Conservation (phyloP, 92 coral and sea anemone species). For the Umimayanthus kanabou region DNA sequence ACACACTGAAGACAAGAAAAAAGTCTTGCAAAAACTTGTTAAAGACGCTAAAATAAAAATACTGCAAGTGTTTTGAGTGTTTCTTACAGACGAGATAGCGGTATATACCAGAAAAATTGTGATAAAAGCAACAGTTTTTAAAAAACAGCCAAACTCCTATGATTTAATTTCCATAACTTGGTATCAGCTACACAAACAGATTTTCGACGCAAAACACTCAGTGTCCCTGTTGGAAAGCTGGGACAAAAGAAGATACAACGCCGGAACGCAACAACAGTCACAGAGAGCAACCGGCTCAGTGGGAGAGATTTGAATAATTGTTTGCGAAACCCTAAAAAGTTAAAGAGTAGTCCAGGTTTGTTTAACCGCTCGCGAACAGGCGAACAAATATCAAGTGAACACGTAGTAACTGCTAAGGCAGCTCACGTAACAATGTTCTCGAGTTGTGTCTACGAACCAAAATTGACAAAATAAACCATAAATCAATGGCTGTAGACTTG, state of each 20-base stretch:
- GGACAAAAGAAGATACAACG: background rate
- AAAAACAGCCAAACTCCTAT: background rate
- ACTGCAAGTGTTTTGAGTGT: no score
- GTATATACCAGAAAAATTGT: background rate
- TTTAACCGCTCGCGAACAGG: background rate
- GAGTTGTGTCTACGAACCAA: slow-evolving; percentile 28
- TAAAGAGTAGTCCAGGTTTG: background rate
- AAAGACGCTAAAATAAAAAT: background rate
- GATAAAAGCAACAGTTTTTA: background rate
- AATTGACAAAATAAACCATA: background rate
- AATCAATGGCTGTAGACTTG: background rate
- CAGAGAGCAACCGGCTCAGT: background rate
- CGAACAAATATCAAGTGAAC: slow-evolving; percentile 14
- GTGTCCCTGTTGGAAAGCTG: background rate
- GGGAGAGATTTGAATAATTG: background rate
- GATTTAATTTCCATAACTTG: no score
- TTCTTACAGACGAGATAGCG: no score
- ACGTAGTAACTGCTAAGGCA: background rate
- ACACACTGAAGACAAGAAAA: background rate
- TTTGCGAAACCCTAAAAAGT: background rate
- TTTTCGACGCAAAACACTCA: background rate
- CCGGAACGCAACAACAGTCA: background rate
- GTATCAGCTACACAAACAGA: background rate
- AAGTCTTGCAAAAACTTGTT: background rate
- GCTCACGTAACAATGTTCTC: background rate